These are phyloP conservation scores for Cossypha dichroa DNA, from an alignment of 2,797 vertebrate species.

Conservation along the genomic window DNA sequence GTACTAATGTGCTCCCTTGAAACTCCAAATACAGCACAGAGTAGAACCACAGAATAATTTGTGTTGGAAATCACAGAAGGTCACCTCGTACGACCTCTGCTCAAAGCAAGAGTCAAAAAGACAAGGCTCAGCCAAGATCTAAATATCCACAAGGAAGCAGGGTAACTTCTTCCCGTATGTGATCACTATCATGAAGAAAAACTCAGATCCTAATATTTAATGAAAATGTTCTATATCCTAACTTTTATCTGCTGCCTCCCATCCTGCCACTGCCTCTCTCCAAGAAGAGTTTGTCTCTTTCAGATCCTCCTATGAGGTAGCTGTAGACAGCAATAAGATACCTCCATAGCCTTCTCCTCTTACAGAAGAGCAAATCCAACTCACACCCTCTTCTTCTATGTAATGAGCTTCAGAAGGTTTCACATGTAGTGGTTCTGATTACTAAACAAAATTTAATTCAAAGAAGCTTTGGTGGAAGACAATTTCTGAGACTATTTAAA, in stretches of 20 bases:
- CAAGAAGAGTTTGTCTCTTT: neutral
- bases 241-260: neutral
- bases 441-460: slow-evolving; percentile 60
- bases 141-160: neutral
- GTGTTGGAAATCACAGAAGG: neutral
- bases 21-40: neutral
- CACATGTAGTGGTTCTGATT: slow-evolving; percentile 48
- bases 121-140: neutral
- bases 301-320: neutral
- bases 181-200: neutral
- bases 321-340: neutral
- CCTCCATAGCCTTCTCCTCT: neutral
- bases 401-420: slow-evolving; percentile 39
- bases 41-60: neutral
- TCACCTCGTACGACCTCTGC: neutral
- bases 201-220: neutral
- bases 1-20: neutral
- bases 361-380: neutral
- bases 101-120: neutral
- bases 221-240: neutral
- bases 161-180: neutral
- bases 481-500: slow-evolving; percentile 65
- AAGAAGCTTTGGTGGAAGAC: slow-evolving; percentile 60
- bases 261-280: neutral
- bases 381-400: neutral